A percentile compares a stretch with the other conserved stretches of the same genome.
Evolutionary conservation across 2,797 vertebrate species (phyloP).

Genomic region (Malacoraja senta): DNA sequence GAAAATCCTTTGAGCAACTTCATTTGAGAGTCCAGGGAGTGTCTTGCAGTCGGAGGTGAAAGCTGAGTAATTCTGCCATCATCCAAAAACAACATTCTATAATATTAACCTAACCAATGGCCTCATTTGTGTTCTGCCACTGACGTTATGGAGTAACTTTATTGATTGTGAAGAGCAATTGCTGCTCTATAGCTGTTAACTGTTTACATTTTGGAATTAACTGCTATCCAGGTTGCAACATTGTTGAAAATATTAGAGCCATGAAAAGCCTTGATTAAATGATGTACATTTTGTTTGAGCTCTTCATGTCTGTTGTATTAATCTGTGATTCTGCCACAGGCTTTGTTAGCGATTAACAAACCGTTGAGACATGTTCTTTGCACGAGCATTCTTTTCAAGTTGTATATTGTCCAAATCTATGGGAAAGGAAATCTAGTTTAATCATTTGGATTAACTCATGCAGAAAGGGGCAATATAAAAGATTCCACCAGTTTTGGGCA

Average conservation of each 20-base stretch:
- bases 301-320: no score
- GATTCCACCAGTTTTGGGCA: no score
- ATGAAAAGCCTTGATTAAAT: no score
- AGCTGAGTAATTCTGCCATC: neutral
- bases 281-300: no score
- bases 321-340: no score
- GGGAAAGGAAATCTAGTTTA: neutral
- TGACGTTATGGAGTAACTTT: neutral
- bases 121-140: neutral
- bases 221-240: no score
- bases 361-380: neutral
- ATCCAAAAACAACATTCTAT: neutral
- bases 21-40: neutral
- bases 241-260: no score
- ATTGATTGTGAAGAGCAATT: no score
- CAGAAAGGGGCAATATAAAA: neutral
- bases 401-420: neutral
- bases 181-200: no score
- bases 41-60: no score
- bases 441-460: neutral
- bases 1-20: neutral
- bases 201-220: no score
- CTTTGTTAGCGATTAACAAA: no score
- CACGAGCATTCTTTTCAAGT: neutral
- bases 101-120: neutral